phyloP scores from a whole-genome alignment of 2,797 vertebrate species.

The Petrocephalus sullivani region DNA sequence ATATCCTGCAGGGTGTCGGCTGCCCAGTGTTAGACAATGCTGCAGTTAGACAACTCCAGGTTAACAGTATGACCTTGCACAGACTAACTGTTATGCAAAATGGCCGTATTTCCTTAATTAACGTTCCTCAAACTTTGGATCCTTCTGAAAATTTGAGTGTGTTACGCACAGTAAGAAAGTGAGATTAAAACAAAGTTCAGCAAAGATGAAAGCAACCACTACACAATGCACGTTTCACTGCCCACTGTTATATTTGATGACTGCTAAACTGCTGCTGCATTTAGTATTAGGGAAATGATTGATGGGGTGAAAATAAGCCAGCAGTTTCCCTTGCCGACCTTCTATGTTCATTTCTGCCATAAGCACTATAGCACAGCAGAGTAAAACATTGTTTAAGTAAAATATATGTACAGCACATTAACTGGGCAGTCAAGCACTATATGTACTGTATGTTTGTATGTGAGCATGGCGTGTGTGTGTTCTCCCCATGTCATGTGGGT shows the following conservation, averaged over 20 bases:
- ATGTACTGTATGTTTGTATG: neutral
- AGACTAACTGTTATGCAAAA: neutral
- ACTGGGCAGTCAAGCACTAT: neutral
- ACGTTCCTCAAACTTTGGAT: neutral
- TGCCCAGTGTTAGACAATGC: neutral
- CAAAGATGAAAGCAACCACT: neutral
- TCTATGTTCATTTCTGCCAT: neutral
- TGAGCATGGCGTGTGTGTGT: neutral
- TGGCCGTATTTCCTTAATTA: neutral
- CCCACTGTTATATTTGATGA: neutral
- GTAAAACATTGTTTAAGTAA: neutral
- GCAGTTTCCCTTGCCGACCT: neutral
- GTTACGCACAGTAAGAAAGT: neutral
- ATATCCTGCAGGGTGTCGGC: neutral
- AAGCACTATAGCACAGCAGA: neutral
- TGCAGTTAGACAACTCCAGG: neutral
- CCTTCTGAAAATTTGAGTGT: neutral
- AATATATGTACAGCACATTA: neutral
- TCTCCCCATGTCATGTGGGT: neutral
- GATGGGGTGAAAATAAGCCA: neutral
- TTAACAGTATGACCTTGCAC: neutral
- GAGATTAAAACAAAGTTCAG: neutral
- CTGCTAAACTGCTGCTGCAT: neutral
- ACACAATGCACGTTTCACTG: neutral
- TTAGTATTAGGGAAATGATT: neutral